Evolutionary conservation across 2,888 invertebrate species (phyloP).

Genomic region (Ennomos erosarius): DNA sequence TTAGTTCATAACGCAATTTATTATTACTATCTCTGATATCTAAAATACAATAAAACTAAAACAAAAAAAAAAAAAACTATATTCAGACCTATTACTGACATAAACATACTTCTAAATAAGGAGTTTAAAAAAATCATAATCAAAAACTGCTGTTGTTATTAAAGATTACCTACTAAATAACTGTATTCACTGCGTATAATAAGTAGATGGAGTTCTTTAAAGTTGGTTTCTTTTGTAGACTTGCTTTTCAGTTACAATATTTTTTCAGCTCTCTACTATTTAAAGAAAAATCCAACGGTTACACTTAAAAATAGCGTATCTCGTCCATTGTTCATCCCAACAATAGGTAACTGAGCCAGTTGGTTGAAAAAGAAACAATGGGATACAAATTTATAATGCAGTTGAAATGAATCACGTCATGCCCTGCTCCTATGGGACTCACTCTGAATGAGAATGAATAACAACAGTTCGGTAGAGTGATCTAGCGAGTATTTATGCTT

Average conservation of each 20-base stretch:
- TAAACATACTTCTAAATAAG: too few species aligned
- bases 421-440: slow-evolving; percentile 64
- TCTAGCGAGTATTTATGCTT: slow-evolving; percentile 10
- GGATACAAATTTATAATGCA: slow-evolving; percentile 81
- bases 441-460: slow-evolving; percentile 77
- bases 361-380: slow-evolving; percentile 77
- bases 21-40: too few species aligned
- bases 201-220: slow-evolving; percentile 10
- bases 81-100: too few species aligned
- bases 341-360: slow-evolving; percentile 76
- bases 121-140: too few species aligned
- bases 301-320: slow-evolving; percentile 72
- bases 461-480: slow-evolving; percentile 60
- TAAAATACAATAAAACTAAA: too few species aligned
- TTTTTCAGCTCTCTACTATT: slow-evolving; percentile 33
- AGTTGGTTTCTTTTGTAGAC: slow-evolving; percentile 5
- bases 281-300: slow-evolving; percentile 47
- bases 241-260: slow-evolving; percentile 20
- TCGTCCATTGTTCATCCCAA: slow-evolving; percentile 71
- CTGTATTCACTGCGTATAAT: slow-evolving; percentile 1
- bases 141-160: background rate
- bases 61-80: too few species aligned
- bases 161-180: slow-evolving; percentile 1
- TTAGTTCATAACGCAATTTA: too few species aligned
- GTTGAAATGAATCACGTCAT: slow-evolving; percentile 79